These are phyloP conservation scores for Patella depressa DNA, from an alignment of 2,888 invertebrate species.

Conservation along the genomic window DNA sequence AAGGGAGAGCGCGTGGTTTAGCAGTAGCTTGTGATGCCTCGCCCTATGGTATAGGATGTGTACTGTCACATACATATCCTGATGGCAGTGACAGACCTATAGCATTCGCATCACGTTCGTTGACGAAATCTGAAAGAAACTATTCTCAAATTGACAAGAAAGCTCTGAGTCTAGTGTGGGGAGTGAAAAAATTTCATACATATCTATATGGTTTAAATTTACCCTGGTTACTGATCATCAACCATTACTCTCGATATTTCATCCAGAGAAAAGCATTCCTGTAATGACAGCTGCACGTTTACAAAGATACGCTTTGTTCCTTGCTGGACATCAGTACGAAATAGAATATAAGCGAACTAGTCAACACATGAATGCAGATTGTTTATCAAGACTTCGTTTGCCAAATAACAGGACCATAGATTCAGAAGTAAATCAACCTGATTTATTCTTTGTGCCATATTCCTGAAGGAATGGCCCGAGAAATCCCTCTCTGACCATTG, in stretches of 20 bases:
- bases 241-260: slow-evolving; percentile 68
- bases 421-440: slow-evolving; percentile 19
- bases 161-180: slow-evolving; percentile 67
- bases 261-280: slow-evolving; percentile 54
- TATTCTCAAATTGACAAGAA: slow-evolving; percentile 70
- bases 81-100: slow-evolving; percentile 60
- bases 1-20: too few relatives aligned
- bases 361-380: slow-evolving; percentile 61
- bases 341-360: slow-evolving; percentile 57
- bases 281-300: slow-evolving; percentile 53
- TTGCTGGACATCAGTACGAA: slow-evolving; percentile 64
- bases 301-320: slow-evolving; percentile 50
- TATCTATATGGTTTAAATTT: slow-evolving; percentile 70
- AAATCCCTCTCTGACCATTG: too few relatives aligned
- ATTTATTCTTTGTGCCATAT: slow-evolving; percentile 21
- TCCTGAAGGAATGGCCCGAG: too few relatives aligned
- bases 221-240: slow-evolving; percentile 69
- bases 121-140: slow-evolving; percentile 66
- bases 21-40: not conserved
- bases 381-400: slow-evolving; percentile 52
- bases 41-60: slow-evolving; percentile 52
- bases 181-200: slow-evolving; percentile 68
- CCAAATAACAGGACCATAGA: not conserved
- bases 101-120: slow-evolving; percentile 68
- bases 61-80: slow-evolving; percentile 41